Evolutionary conservation across 2,113 vertebrate genomes (phyloP).

Genomic region (Psammodynastes pulverulentus): DNA sequence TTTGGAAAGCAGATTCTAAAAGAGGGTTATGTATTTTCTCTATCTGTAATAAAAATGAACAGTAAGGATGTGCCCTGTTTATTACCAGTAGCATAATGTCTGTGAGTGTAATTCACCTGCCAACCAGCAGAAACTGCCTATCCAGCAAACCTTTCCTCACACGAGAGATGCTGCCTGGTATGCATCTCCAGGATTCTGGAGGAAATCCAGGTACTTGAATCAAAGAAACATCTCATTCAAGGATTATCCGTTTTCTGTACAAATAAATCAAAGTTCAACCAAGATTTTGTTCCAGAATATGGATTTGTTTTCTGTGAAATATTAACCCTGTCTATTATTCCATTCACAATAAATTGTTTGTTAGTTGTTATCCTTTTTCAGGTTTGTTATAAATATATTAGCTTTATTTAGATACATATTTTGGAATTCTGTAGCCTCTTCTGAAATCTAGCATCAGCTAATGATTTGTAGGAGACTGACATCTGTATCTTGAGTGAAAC

Average conservation of each 20-base stretch:
- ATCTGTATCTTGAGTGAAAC: not conserved
- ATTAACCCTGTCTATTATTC: not conserved
- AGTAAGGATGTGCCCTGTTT: not conserved
- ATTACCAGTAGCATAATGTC: not conserved
- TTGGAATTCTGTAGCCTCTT: not conserved
- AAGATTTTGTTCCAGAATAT: not conserved
- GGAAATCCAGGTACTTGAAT: not conserved
- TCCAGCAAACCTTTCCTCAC: not conserved
- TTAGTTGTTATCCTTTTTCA: not conserved
- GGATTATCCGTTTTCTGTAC: not conserved
- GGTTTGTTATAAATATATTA: not conserved
- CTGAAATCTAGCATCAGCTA: not conserved
- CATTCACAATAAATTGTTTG: not conserved
- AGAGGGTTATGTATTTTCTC: conserved; percentile 73
- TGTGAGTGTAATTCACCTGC: not conserved
- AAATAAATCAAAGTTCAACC: not conserved
- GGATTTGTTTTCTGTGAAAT: not conserved
- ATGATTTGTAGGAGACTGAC: not conserved
- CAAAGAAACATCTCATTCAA: not conserved
- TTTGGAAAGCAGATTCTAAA: conserved; percentile 68
- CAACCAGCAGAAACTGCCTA: not conserved
- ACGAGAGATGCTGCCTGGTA: not conserved
- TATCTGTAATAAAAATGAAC: conserved; percentile 66
- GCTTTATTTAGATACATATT: not conserved
- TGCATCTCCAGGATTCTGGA: not conserved